Base-by-base conservation (phyloP, 2,888 invertebrate genomes). In the Theretra japonica region DNA sequence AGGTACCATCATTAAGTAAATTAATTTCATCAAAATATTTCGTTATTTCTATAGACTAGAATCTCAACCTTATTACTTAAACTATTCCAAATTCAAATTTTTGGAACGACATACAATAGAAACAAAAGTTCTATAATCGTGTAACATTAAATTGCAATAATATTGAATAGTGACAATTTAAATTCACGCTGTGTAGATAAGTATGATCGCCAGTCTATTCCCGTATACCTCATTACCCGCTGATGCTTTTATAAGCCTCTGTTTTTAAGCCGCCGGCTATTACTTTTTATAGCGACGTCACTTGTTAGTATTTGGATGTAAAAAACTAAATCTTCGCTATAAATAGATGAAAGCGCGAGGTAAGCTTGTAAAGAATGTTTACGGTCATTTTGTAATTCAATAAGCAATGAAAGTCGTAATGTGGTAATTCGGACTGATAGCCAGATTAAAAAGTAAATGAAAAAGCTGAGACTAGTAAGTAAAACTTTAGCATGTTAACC, bases 261-360 rank as follows among this genome's bases (percentile, higher is more conserved):
- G 65, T 41, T 65, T 65, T 65, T 41, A 65, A 41, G 65, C 65
- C 23, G 15, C 48, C 17, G 41, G 65, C 65, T 65, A 65, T 65
- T 48, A 65, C 65, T 48, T 65, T 65, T 65, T 65, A 65, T 48
- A 65, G 65, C 65, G 65, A 21, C 65, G 41, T 65, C 65, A 65
- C 48, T 65, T 65, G 65, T 48, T 48, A 23, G 41, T 65, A 65
- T 65, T 65, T 65, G 41, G 17, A 65, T 23, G 41, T 48, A 65
- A 65, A 58, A 65, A 65, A 65, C 23, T 23, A 41, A 65, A 48
- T 17, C 21, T 65, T 15, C 21, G 33, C 62, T 62, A 41, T 41
- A 62, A 41, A 62, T 62, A 21, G 21, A 41, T 21, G 7, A 41
- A 62, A 8, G 33, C 21, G 30, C 33, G n/a, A 17, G 19, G 53